These are phyloP conservation scores for Bombus superbus DNA, from an alignment of 1,140 invertebrate genomes.

Conservation along the genomic window DNA sequence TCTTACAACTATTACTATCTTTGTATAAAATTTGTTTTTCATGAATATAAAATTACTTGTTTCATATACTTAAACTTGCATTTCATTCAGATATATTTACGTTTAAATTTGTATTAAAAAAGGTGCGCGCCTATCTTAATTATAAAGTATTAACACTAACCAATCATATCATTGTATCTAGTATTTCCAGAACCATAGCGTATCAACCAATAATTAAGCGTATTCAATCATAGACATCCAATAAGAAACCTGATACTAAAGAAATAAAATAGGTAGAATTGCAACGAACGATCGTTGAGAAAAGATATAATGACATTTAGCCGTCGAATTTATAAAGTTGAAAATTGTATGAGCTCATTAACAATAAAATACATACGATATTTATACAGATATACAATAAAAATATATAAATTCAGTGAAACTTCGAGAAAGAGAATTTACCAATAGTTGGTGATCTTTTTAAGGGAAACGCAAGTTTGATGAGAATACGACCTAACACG, in stretches of 20 bases:
- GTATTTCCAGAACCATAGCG: not conserved
- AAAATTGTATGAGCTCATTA: not conserved
- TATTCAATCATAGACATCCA: not conserved
- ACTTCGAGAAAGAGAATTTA: not conserved
- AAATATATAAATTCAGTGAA: not conserved
- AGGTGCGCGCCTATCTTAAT: not conserved
- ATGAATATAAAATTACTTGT: not conserved
- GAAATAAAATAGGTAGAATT: not conserved
- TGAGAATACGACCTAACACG: slow-evolving; percentile 16
- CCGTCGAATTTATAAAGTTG: not conserved
- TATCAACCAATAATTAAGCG: not conserved
- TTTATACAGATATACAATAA: not conserved
- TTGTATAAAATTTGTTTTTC: not conserved
- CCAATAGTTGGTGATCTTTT: slow-evolving; percentile 15
- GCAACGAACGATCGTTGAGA: not conserved
- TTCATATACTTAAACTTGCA: not conserved
- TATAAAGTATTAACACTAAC: not conserved
- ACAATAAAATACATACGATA: not conserved
- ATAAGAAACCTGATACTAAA: not conserved
- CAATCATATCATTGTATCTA: not conserved
- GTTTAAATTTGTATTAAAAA: not conserved
- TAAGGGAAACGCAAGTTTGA: not conserved
- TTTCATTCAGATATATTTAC: not conserved
- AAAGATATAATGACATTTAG: no score
- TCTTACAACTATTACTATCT: not conserved